phyloP scores from a whole-genome alignment of 2,797 vertebrate species.

The Protonibea diacanthus region DNA sequence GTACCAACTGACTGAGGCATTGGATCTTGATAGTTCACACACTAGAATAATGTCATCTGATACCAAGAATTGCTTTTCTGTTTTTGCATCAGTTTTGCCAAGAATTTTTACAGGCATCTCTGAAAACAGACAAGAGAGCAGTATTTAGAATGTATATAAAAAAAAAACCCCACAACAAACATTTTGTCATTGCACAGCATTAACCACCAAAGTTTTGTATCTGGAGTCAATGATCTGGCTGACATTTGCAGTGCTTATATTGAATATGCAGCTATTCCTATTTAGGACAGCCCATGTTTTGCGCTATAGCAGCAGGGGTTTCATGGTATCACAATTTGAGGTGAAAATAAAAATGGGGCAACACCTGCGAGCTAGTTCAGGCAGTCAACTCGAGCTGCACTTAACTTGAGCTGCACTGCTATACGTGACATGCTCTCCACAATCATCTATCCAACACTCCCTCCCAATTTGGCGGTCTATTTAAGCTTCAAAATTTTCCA shows the following conservation, averaged over 20 bases:
- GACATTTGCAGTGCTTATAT: not conserved
- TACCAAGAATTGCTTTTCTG: constrained; percentile 80
- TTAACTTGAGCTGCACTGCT: too few relatives aligned
- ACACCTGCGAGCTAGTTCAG: too few relatives aligned
- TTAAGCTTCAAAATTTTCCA: too few relatives aligned
- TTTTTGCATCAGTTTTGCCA: constrained; percentile 83
- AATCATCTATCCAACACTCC: too few relatives aligned
- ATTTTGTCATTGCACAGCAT: not conserved
- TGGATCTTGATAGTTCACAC: constrained; percentile 91
- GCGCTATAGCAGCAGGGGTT: not conserved
- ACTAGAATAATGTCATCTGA: constrained; percentile 93
- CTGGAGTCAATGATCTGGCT: not conserved
- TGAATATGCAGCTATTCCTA: not conserved
- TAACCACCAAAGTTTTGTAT: not conserved
- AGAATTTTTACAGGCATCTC: constrained; percentile 89
- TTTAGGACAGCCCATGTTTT: not conserved
- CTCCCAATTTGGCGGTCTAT: too few relatives aligned
- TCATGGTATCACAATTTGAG: not conserved
- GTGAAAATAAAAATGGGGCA: not conserved
- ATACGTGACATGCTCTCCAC: too few relatives aligned
- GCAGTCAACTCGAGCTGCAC: too few relatives aligned
- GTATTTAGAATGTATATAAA: too few relatives aligned
- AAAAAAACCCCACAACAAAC: too few relatives aligned
- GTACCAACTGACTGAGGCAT: constrained; percentile 91
- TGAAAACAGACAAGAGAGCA: constrained; percentile 71